Evolutionary conservation across 1,140 invertebrate species (phyloP), one percentile per base, ranked within the genome.

Genomic region (Berghia stephanieae): DNA sequence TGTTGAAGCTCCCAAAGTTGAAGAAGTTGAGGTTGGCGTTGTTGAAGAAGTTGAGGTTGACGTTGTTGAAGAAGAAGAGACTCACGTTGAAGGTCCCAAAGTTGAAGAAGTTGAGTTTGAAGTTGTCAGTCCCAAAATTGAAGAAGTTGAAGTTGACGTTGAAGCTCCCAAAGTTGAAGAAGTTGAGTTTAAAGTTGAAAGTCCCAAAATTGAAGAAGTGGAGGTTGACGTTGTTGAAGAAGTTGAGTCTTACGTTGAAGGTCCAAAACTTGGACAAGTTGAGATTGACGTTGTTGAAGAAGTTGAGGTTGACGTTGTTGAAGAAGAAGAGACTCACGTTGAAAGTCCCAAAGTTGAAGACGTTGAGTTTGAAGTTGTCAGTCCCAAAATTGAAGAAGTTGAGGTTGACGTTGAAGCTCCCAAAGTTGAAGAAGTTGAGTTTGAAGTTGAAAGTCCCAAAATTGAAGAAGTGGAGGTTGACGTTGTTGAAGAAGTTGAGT

Each of bases 91-190:
- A 69, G 24, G 38, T 36, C 24, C 8, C 38, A 4, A 34, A 67
- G 3, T 2, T 24, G 8, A 68, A 68, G 69, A 38, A 6, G 43
- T 31, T 24, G 38, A 74, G 38, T 40, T 57, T 71, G 36, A 44
- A 49, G 49, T n/a, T n/a, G n/a, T n/a, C n/a, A n/a, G n/a, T 10
- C 10, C 10, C 10, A n/a, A 49, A 49, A 49, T n/a, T 49, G 10
- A 27, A 55, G 55, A 40, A 55, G 43, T 49, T 52, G 43, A 55
- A 80, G 74, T 84, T 82, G 55, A n/a, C n/a, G n/a, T 86, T 42
- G 72, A n/a, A n/a, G n/a, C n/a, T n/a, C n/a, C n/a, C n/a, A n/a
- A n/a, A n/a, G n/a, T n/a, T n/a, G n/a, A n/a, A n/a, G n/a, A n/a
- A n/a, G n/a, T n/a, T n/a, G n/a, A n/a, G n/a, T n/a, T n/a, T n/a